Percentiles rank a stretch among this genome's conserved stretches.
These are phyloP conservation scores for Coleophora flavipennella DNA, from an alignment of 2,888 invertebrate species.

Conservation along the genomic window DNA sequence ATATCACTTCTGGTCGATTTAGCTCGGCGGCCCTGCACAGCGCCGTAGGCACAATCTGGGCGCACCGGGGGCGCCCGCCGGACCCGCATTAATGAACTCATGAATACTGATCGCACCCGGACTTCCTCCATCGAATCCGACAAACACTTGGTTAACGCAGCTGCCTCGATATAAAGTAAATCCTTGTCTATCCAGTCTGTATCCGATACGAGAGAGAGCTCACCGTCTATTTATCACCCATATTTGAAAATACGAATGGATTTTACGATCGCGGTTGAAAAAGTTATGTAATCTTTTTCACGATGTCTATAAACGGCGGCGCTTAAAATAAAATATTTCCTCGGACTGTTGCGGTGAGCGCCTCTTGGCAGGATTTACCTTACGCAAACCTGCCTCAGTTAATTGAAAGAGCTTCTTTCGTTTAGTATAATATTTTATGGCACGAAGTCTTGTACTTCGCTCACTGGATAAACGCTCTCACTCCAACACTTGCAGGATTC, in stretches of 20 bases:
- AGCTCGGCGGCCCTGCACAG: conserved; percentile 26
- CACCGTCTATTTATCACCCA: too few species aligned
- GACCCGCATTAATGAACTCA: conserved; percentile 56
- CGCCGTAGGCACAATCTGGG: conserved; percentile 38
- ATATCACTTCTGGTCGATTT: conserved; percentile 62
- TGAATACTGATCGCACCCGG: conserved; percentile 49
- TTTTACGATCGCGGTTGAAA: too few species aligned
- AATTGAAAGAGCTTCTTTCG: conserved; percentile 69
- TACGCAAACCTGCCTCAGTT: conserved; percentile 61
- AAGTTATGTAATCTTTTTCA: not conserved
- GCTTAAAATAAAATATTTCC: conserved; percentile 29
- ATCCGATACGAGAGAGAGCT: too few species aligned
- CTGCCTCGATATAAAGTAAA: conserved; percentile 1
- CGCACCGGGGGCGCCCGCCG: conserved; percentile 30
- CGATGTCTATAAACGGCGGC: conserved; percentile 4
- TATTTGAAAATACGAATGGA: too few species aligned
- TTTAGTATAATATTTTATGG: conserved; percentile 64
- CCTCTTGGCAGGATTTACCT: conserved; percentile 53
- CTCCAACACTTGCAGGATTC: conserved; percentile 37
- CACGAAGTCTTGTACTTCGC: conserved; percentile 34
- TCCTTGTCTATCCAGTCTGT: too few species aligned
- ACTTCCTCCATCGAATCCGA: not conserved
- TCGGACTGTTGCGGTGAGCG: conserved; percentile 34
- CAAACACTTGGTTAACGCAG: conserved; percentile 7
- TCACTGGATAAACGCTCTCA: conserved; percentile 39